Conservation (phyloP, 1,140 invertebrate species). For the Galleria mellonella region DNA sequence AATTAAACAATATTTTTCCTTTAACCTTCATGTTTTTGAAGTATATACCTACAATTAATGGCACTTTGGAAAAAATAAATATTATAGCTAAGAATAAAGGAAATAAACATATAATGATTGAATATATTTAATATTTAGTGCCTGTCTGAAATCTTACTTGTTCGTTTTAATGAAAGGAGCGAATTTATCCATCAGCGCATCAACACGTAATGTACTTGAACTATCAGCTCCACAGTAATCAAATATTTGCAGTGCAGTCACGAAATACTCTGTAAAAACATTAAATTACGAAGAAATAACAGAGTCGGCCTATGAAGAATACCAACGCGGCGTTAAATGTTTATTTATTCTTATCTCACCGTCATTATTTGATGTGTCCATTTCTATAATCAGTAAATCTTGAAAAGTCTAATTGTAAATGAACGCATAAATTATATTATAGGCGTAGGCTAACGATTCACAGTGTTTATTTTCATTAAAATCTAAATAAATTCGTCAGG, state of each 20-base stretch:
- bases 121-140: too few relatives aligned
- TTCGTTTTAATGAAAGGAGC: conserved; percentile 60
- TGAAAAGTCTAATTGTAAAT: neutral
- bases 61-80: too few relatives aligned
- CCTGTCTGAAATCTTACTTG: conserved; percentile 34
- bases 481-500: conserved; percentile 46
- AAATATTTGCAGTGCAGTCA: conserved; percentile 59
- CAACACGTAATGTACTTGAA: conserved; percentile 41
- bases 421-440: neutral
- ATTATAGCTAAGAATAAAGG: too few relatives aligned
- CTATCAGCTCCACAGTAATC: conserved; percentile 51
- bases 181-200: conserved; percentile 58
- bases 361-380: conserved; percentile 36
- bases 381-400: conserved; percentile 15
- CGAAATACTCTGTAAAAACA: conserved; percentile 55
- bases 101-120: too few relatives aligned
- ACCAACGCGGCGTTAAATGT: conserved; percentile 54
- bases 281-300: neutral
- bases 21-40: too few relatives aligned
- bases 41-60: too few relatives aligned
- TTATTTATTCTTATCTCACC: conserved; percentile 50
- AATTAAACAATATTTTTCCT: too few relatives aligned
- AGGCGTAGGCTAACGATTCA: conserved; percentile 26
- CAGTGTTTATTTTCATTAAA: conserved; percentile 51
- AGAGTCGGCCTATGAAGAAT: conserved; percentile 9